Evolutionary conservation across 2,888 invertebrate species (phyloP).

Genomic region (Cancer borealis): DNA sequence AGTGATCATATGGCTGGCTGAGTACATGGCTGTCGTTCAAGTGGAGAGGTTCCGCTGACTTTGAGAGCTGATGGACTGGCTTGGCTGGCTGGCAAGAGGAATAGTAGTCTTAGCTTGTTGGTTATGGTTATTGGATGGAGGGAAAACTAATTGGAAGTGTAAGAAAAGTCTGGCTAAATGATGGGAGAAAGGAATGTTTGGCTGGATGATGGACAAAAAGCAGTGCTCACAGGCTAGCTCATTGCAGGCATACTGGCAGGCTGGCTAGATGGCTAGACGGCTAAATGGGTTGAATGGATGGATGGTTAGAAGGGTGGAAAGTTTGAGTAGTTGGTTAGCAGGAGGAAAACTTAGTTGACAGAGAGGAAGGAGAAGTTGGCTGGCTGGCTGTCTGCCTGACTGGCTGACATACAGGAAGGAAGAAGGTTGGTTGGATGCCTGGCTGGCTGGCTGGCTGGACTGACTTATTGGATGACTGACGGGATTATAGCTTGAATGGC

Average conservation of each 20-base stretch:
- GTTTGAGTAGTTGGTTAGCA: not conserved
- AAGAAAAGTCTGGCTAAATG: not conserved
- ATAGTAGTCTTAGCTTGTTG: not conserved
- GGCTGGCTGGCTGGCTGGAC: not conserved
- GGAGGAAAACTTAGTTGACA: not conserved
- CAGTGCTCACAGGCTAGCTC: not conserved
- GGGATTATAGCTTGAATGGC: not conserved
- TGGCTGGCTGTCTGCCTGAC: slow-evolving; percentile 13
- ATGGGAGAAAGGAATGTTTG: not conserved
- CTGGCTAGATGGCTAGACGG: not conserved
- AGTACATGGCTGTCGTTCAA: not conserved
- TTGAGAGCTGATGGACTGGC: not conserved
- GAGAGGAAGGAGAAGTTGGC: not conserved
- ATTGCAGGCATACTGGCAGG: not conserved
- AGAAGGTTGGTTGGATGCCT: not conserved
- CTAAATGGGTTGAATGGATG: not conserved
- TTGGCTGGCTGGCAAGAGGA: not conserved
- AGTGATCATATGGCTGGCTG: not conserved
- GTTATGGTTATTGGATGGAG: too few relatives aligned
- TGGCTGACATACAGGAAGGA: not conserved
- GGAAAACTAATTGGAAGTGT: not conserved
- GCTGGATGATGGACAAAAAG: not conserved
- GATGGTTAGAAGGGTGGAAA: not conserved
- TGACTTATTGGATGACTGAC: not conserved
- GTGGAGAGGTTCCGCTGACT: not conserved